Evolutionary conservation across 2,113 vertebrate genomes (phyloP).

Genomic region (Xyliphius kryptos): DNA sequence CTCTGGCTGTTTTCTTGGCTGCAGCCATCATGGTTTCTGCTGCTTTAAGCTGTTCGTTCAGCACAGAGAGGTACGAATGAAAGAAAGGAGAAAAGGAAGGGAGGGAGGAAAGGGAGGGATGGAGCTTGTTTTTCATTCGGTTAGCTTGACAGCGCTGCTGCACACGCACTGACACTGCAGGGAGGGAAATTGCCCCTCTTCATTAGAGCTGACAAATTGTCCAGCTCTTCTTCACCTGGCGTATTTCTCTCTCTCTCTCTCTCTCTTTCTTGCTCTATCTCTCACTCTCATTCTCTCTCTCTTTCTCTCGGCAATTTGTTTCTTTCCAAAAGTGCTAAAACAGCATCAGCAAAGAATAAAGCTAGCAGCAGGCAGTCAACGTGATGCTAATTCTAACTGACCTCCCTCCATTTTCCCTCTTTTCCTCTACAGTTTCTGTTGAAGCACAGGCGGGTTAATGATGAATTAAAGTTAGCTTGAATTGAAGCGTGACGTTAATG

Average conservation of each 20-base stretch:
- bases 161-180: no score
- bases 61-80: slow-evolving; percentile 4
- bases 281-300: slow-evolving; percentile 48
- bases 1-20: no score
- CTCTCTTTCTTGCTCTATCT: slow-evolving; percentile 48
- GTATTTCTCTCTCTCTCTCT: no score
- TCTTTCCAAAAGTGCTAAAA: no score
- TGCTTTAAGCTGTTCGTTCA: no score
- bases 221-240: no score
- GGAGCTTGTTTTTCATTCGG: slow-evolving; percentile 31
- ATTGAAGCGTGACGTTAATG: no score
- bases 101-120: no score
- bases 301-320: not conserved
- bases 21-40: no score
- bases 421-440: slow-evolving; percentile 23
- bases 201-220: slow-evolving; percentile 47
- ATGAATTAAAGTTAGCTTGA: no score
- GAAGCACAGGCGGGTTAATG: no score
- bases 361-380: slow-evolving; percentile 9
- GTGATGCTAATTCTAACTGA: slow-evolving; percentile 18
- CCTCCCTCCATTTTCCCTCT: not conserved
- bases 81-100: slow-evolving; percentile 25
- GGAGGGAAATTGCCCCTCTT: slow-evolving; percentile 45
- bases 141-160: slow-evolving; percentile 24
- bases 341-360: no score